Evolutionary conservation across 2,797 vertebrate species (phyloP).

Genomic region (Podarcis lilfordi): DNA sequence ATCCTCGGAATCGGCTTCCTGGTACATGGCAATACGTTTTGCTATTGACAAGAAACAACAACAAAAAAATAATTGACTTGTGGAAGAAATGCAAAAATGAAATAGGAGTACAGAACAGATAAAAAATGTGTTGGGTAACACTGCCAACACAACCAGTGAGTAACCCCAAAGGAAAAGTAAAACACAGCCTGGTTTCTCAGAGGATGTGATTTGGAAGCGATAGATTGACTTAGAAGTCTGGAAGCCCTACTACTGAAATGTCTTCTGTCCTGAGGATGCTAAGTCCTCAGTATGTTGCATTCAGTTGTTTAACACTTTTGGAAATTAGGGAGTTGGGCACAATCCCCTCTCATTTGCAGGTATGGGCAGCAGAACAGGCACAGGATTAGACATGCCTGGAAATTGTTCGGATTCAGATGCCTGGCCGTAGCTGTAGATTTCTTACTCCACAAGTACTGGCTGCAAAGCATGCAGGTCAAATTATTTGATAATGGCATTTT

Average conservation of each 20-base stretch:
- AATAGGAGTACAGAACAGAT: not conserved
- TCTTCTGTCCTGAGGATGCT: not conserved
- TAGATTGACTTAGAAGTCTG: not conserved
- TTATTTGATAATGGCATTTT: not conserved
- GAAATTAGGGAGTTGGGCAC: not conserved
- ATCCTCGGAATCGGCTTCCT: slow-evolving; percentile 94
- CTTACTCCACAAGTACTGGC: not conserved
- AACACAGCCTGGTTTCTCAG: not conserved
- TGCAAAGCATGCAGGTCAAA: not conserved
- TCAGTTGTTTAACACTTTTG: not conserved
- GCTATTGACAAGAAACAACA: slow-evolving; percentile 76
- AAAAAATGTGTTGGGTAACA: not conserved
- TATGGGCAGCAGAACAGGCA: not conserved
- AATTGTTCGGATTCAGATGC: not conserved
- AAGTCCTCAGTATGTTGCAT: no score
- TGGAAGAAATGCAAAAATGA: not conserved
- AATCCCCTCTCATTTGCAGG: not conserved
- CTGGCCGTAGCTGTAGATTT: not conserved
- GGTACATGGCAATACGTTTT: slow-evolving; percentile 92
- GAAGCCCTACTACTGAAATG: not conserved
- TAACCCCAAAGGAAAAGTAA: not conserved
- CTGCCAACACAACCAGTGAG: not conserved
- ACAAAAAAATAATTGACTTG: no score
- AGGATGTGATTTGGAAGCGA: not conserved
- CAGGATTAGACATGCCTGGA: not conserved